Base-by-base conservation (phyloP, 2,888 invertebrate genomes). In the Athripsodes cinereus region DNA sequence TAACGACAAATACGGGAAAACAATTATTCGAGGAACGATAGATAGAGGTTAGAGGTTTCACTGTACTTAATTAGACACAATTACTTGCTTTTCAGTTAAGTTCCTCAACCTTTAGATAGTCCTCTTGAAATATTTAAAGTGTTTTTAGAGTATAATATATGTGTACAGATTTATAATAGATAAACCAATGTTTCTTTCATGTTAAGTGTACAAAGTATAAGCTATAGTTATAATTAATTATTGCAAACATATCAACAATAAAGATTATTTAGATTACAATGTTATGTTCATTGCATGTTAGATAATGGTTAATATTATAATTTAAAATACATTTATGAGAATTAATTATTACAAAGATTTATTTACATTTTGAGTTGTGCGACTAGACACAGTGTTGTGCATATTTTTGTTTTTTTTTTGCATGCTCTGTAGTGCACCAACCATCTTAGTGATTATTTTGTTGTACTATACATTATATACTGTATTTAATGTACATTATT, bases 341-440 rank as follows among this genome's bases (percentile, higher is more conserved):
- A 44, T n/a, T 44, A 44, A 44, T 16, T 44, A 13, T 2, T 26
- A 53, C 26, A 46, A 22, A 46, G 21, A 53, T n/a, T n/a, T 55
- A 48, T 55, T 40, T 26, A 13, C 35, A 10, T 26, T 26, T 26
- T 26, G 26, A 26, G 26, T 26, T 26, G 3, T 26, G 26, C 26
- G 26, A 26, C 26, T 26, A 26, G 26, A 26, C 26, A 26, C 26
- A 26, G 26, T 26, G 26, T 26, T 26, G 26, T 10, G 26, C 26
- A 26, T 40, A 13, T 40, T 40, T 40, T 40, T 40, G 5, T 40
- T 40, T 40, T 57, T 46, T 46, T 44, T 57, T 57, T 57, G 57
- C 57, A 57, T 57, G 57, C 47, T 52, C 50, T 46, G 52, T 57
- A 46, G 44, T 50, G 57, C 57, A 57, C 57, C 20, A 21, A 22